phyloP scores from a whole-genome alignment of 2,113 vertebrate species.

The Pteropus alecto region DNA sequence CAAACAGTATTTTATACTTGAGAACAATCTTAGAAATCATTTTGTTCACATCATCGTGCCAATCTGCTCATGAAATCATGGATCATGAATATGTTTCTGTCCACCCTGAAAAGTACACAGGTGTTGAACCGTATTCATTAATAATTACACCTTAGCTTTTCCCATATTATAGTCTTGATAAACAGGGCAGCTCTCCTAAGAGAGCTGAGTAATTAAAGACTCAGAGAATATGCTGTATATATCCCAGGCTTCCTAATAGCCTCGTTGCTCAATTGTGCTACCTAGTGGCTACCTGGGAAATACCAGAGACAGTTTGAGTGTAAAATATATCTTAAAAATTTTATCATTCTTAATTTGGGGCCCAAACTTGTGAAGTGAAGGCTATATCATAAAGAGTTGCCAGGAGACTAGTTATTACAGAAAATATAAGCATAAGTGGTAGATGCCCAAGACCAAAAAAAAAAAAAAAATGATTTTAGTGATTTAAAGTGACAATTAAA shows the following conservation, averaged over 20 bases:
- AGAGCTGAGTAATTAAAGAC: not conserved
- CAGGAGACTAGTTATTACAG: not conserved
- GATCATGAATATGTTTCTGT: not conserved
- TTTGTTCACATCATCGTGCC: not conserved
- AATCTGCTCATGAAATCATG: not conserved
- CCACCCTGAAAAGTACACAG: not conserved
- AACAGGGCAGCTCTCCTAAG: not conserved
- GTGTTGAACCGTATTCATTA: not conserved
- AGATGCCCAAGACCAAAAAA: not conserved
- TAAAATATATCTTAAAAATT: not conserved
- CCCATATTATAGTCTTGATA: not conserved
- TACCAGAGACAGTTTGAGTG: not conserved
- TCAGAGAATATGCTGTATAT: not conserved
- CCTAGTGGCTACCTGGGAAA: not conserved
- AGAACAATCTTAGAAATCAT: not conserved
- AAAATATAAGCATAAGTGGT: not conserved
- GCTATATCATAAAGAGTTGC: not conserved
- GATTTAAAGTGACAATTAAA: not conserved
- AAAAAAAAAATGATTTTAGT: not conserved
- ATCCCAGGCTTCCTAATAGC: not conserved
- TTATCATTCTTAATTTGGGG: not conserved
- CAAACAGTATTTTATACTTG: not conserved
- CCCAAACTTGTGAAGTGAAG: constrained; percentile 14
- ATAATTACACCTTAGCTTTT: not conserved
- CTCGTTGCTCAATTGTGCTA: not conserved